These are phyloP conservation scores for Mormyrus lacerda DNA, from an alignment of 2,113 vertebrate genomes.

Conservation along the genomic window DNA sequence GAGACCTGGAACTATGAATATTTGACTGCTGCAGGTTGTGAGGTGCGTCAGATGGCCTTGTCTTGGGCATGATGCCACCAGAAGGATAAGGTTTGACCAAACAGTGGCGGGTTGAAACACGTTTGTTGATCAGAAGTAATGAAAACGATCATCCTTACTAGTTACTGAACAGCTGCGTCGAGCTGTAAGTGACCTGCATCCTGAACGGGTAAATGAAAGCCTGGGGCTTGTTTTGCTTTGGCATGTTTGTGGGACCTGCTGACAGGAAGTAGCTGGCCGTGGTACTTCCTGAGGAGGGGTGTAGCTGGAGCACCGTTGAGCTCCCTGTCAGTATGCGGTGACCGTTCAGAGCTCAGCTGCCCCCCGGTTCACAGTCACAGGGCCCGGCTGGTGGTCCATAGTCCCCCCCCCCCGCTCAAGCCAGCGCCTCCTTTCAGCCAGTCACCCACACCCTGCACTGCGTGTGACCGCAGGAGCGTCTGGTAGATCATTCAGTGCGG, in stretches of 20 bases:
- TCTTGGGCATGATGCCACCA: neutral
- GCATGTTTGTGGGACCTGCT: neutral
- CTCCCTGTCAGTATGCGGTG: neutral
- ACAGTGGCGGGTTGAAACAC: neutral
- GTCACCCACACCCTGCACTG: neutral
- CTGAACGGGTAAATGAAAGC: neutral
- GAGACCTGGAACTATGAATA: neutral
- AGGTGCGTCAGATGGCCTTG: neutral
- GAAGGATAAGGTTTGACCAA: neutral
- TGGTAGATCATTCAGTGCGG: conserved; percentile 1
- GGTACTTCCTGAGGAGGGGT: neutral
- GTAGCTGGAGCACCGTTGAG: neutral
- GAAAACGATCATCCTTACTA: neutral
- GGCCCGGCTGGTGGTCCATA: neutral
- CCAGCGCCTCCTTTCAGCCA: neutral
- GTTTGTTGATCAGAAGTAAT: neutral
- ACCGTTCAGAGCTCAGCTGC: neutral
- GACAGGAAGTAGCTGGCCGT: neutral
- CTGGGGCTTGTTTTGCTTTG: neutral
- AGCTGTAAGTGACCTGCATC: neutral
- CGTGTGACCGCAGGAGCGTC: neutral
- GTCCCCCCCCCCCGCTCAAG: neutral
- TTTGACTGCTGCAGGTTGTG: neutral
- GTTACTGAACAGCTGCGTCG: neutral
- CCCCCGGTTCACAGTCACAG: neutral